Percentiles rank a stretch among this genome's conserved stretches.
phyloP scores from a whole-genome alignment of 1,140 invertebrate genomes.

The Cotesia vestalis region DNA sequence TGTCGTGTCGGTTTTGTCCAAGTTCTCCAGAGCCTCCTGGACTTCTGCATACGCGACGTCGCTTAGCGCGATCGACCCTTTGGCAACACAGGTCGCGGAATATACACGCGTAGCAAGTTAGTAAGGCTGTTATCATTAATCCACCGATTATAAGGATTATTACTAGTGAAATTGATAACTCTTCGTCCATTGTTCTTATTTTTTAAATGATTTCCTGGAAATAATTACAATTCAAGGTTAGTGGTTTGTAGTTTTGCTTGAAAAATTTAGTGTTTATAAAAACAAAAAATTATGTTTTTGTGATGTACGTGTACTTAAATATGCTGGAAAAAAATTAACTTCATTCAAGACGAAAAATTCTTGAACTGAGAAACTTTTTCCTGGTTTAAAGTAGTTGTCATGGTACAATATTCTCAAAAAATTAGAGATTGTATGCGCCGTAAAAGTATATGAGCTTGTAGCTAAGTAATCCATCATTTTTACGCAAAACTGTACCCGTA shows the following conservation, averaged over 20 bases:
- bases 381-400: too few species aligned
- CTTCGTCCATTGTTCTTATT: slow-evolving; percentile 45
- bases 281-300: too few species aligned
- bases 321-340: too few species aligned
- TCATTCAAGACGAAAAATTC: too few species aligned
- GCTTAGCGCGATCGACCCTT: slow-evolving; percentile 41
- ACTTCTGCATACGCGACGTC: slow-evolving; percentile 39
- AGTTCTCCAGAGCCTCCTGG: slow-evolving; percentile 39
- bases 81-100: slow-evolving; percentile 54
- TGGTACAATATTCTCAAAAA: too few species aligned
- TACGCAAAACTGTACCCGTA: too few species aligned
- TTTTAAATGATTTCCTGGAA: slow-evolving; percentile 12
- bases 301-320: too few species aligned
- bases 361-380: too few species aligned
- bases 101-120: slow-evolving; percentile 53
- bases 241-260: neutral
- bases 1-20: slow-evolving; percentile 39
- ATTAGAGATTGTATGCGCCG: too few species aligned
- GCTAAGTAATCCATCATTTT: too few species aligned
- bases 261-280: too few species aligned
- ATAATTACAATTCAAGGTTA: neutral
- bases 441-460: too few species aligned
- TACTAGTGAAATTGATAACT: slow-evolving; percentile 50
- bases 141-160: slow-evolving; percentile 50
- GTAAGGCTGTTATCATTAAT: slow-evolving; percentile 48